Evolutionary conservation across 64 coral and sea anemone species (phyloP).

Genomic region (Dendronephthya gigantea): DNA sequence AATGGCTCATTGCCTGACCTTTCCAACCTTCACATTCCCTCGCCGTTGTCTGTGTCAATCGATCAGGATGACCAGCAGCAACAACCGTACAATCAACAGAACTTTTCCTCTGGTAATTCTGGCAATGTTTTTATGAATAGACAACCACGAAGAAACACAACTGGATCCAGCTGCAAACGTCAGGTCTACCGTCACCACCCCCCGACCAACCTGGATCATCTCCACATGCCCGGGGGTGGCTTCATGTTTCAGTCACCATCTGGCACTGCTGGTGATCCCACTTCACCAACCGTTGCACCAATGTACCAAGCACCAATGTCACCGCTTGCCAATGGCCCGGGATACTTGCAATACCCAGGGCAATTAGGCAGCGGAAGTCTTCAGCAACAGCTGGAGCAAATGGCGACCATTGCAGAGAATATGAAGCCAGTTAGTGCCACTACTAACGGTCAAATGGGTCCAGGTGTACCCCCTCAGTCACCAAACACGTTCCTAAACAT

Average conservation of each 20-base stretch:
- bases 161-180: not conserved
- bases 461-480: not conserved
- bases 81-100: not conserved
- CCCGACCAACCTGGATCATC: not conserved
- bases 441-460: not conserved
- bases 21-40: constrained; percentile 64
- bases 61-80: constrained; percentile 41
- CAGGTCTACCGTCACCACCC: not conserved
- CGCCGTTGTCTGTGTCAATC: constrained; percentile 48
- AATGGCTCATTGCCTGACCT: constrained; percentile 64
- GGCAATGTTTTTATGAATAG: not conserved
- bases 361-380: not conserved
- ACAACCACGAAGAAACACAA: not conserved
- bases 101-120: not conserved
- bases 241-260: not conserved
- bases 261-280: not conserved
- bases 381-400: not conserved
- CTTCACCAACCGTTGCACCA: not conserved
- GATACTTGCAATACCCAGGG: not conserved
- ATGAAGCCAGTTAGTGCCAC: not conserved
- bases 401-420: constrained; percentile 13
- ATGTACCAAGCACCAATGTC: not conserved
- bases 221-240: not conserved
- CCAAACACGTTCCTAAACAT: constrained; percentile 11
- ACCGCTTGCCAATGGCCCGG: not conserved